Evolutionary conservation across 2,113 vertebrate genomes (phyloP), one percentile per base, ranked within the genome.

Genomic region (Hystrix brachyura): DNA sequence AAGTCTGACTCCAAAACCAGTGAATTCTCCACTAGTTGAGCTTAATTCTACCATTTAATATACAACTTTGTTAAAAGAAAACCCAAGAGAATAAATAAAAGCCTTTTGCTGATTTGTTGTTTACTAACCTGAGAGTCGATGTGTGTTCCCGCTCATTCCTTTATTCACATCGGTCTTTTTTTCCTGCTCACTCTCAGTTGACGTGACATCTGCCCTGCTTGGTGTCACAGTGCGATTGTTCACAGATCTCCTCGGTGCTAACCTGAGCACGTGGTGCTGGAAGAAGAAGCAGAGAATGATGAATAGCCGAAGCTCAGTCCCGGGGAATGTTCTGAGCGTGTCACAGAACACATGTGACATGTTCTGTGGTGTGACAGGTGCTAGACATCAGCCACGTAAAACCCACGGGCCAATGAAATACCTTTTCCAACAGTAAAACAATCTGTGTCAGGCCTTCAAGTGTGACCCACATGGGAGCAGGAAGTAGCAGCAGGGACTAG

Each of bases 1-100:
- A 96, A 78, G 53, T 94, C 27, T 13, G 25, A 82, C 55, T 71
- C 21, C 29, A 86, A 90, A 96, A 62, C 51, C n/a, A 86, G 59
- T 59, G 3, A 19, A 76, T 10, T 91, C 84, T 71, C 51, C 7
- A 85, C n/a, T 76, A 76, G 60, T 88, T 88, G 29, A n/a, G 51
- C 13, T 87, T 91, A 32, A 38, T 69, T 72, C 69, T 46, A 51
- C 23, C 25, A 53, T 23, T 93, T 83, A 53, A 80, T 80, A 48
- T 17, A 14, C 5, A 67, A 38, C 43, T 65, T 48, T 84, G 0
- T 59, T 71, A 48, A 64, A 90, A 83, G 21, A 80, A 59, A 72
- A 72, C n/a, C 43, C 4, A 18, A 83, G 53, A n/a, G 23, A 60
- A 4, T 67, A 46, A 85, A 64, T 8, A 62, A 65, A 65, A 3